Base-by-base conservation (phyloP, 1,140 invertebrate species). In the Bombyx mandarina region DNA sequence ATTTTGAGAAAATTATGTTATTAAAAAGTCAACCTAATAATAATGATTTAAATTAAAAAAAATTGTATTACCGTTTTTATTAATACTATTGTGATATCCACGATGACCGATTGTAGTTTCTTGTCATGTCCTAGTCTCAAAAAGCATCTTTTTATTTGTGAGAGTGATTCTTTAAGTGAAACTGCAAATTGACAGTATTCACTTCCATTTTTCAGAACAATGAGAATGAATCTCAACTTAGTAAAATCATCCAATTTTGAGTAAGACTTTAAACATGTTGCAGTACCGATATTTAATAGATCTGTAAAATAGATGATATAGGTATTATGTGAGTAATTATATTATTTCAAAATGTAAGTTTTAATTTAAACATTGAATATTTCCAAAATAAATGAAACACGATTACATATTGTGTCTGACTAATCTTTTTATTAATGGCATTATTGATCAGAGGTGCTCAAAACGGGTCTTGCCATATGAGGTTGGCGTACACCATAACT, bases 31-130 rank as follows among this genome's bases (percentile, higher is more conserved):
- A 35, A 35, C 26, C 4, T 35, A 3, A 5, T 35, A 43, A 50
- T 7, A 8, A 26, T 47, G 57, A 57, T 45, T 49, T 57, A 44
- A 47, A 61, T 46, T 56, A 46, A 4, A 63, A 56, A 47, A 3
- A 44, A 47, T 6, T 7, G 49, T 66, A 61, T 63, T 74, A 86
- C 83, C 71, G 62, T 69, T 64, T 83, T 72, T 18, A 87, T 18
- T 9, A 79, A 53, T 51, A 73, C 58, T 43, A 69, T 73, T 1
- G 72, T 68, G 42, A 81, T 84, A 62, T 87, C 79, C 48, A 79
- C 67, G 6, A 75, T 58, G 55, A 77, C 63, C 58, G 85, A 82
- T 63, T 84, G 75, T 9, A 72, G 66, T 69, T 79, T 85, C 51
- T 82, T 82, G 51, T 83, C 73, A 65, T 61, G 60, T 26, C 59